phyloP scores from a whole-genome alignment of 2,888 invertebrate genomes.

The Muschampia plurimacula region DNA sequence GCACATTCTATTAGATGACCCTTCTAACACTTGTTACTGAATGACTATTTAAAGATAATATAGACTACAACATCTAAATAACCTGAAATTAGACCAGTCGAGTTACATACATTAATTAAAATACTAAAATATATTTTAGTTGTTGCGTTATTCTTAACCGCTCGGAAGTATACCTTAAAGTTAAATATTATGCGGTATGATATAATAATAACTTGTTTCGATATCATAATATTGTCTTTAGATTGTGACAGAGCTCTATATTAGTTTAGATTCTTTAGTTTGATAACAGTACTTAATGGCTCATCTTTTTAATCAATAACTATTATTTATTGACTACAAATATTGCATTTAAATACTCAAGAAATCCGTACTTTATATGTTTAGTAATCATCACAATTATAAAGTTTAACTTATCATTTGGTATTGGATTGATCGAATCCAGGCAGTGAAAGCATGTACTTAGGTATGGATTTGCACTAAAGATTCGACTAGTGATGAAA shows the following conservation, averaged over 20 bases:
- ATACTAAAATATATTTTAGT: slow-evolving; percentile 49
- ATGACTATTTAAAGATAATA: slow-evolving; percentile 27
- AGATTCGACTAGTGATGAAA: too few relatives aligned
- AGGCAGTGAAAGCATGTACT: too few relatives aligned
- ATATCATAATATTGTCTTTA: slow-evolving; percentile 61
- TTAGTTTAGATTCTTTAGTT: neutral
- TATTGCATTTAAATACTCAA: neutral
- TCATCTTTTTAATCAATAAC: neutral
- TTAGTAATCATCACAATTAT: neutral
- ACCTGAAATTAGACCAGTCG: slow-evolving; percentile 47
- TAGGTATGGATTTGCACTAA: too few relatives aligned
- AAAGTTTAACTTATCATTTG: neutral
- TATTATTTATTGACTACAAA: neutral
- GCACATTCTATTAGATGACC: neutral
- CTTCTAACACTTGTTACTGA: slow-evolving; percentile 10
- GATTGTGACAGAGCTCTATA: neutral
- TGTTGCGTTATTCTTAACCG: slow-evolving; percentile 59
- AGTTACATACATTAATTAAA: slow-evolving; percentile 53
- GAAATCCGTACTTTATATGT: neutral
- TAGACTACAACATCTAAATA: slow-evolving; percentile 41
- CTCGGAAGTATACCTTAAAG: slow-evolving; percentile 47
- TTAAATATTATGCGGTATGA: slow-evolving; percentile 52
- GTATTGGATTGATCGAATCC: too few relatives aligned
- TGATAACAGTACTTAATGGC: neutral
- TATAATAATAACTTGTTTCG: slow-evolving; percentile 50